phyloP scores from a whole-genome alignment of 2,113 vertebrate species.

The Apteryx mantelli region DNA sequence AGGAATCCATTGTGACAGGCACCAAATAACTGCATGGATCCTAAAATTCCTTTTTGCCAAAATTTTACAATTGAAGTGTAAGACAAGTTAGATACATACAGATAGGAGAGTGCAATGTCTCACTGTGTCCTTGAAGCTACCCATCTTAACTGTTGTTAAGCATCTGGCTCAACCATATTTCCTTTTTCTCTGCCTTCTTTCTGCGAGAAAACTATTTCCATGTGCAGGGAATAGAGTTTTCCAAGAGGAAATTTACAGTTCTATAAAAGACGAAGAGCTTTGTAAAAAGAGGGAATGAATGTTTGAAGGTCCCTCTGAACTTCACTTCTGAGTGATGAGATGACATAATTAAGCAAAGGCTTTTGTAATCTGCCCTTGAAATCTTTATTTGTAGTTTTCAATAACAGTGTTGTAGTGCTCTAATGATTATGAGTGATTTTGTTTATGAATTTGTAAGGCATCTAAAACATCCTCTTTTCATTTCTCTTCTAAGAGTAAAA shows the following conservation, averaged over 20 bases:
- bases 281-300: neutral
- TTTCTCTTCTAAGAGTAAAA: neutral
- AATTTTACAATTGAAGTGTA: neutral
- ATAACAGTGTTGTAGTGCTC: neutral
- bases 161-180: neutral
- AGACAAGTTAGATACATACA: neutral
- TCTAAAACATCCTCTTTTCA: neutral
- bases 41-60: neutral
- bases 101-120: neutral
- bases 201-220: neutral
- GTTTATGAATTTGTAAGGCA: neutral
- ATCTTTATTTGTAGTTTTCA: constrained; percentile 17
- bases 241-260: neutral
- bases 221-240: neutral
- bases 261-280: neutral
- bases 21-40: neutral
- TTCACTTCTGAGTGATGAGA: neutral
- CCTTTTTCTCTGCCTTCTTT: neutral
- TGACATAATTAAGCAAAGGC: neutral
- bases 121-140: neutral
- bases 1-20: neutral
- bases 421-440: neutral
- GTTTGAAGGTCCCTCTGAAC: neutral
- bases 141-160: neutral
- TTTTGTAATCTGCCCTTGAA: neutral